Base-by-base conservation (phyloP, 2,797 vertebrate genomes). In the Podarcis lilfordi region DNA sequence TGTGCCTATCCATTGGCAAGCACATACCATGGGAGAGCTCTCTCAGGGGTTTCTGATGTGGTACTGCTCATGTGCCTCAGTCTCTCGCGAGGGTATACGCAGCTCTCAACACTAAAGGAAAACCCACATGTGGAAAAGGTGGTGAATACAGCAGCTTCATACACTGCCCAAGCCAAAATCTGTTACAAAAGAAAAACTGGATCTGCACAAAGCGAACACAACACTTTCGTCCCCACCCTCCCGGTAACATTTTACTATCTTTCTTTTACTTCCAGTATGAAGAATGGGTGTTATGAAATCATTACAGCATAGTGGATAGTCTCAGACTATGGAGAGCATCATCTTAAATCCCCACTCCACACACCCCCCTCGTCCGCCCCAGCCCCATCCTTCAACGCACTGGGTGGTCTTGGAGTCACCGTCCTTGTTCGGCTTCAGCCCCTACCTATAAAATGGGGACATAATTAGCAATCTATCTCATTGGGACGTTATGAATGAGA, bases 381-480 rank as follows among this genome's bases (percentile, higher is more conserved):
- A n/a, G 64, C 75, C 75, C 77, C 59, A 64, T 82, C 78, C 83
- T 78, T 83, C 81, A 77, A 71, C 89, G 79, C 85, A 83, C 75
- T 90, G 85, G 84, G 84, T 90, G 89, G 89, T 86, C 88, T 27
- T 72, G 25, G n/a, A 89, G 83, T 89, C 84, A 86, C 75, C 15
- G 50, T 15, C 23, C 40, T 68, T 29, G 61, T 89, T 86, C 84
- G 35, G 78, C 84, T 89, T 81, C 88, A 82, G 78, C 78, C 76
- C 71, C 88, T 82, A 89, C 82, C 79, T 89, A 89, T 86, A 82
- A 89, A 89, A 86, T 76, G 82, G 84, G 78, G 59, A 72, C 88
- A 89, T 86, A 89, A 89, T 89, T 85, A 85, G 88, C 88, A 89
- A 89, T 75, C 83, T 81, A 85, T 89, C 84, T 89, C 78, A 85